Base-by-base conservation (phyloP, 2,113 vertebrate genomes). In the Limanda limanda region DNA sequence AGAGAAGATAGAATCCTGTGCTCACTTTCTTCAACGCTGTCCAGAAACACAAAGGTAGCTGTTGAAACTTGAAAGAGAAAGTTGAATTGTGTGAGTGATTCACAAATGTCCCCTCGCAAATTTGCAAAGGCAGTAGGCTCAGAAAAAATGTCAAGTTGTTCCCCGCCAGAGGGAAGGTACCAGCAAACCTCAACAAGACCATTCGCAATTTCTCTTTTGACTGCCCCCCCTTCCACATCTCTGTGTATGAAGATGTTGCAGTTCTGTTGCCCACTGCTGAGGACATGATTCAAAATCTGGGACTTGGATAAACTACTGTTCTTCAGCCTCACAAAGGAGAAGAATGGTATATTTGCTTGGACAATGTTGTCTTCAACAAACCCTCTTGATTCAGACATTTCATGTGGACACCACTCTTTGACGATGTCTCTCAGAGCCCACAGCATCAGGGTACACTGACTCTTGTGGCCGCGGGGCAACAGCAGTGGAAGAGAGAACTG, bases 401-500 rank as follows among this genome's bases (percentile, higher is more conserved):
- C 42, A 21, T 73, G 84, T 12, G 81, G 48, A 24, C 68, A 1
- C 79, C 77, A 91, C 20, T 86, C 83, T 82, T 90, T 52, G 52
- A 94, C 71, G 11, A 95, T 84, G 35, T 81, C 89, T 23, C 86
- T 87, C 85, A 96, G 76, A 51, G 92, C 93, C 77, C 90, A 93
- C 3, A 95, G 73, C 94, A 95, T 90, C 18, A 93, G 73, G 20
- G 89, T 91, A 76, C 74, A 86, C 57, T 83, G 89, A 69, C 82
- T 81, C 4, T 76, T 86, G 13, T 87, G 75, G 0, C 68, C 62
- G 40, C 82, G 71, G 13, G 94, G 95, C 51, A 95, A 76, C 13
- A 96, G 51, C 21, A 96, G 83, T 11, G 95, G 95, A 20, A 96
- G 79, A n/a, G 95, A 86, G 84, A 95, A 79, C 76, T 76, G 91